Conservation (phyloP, 2,797 vertebrate genomes). For the Staurois parvus region DNA sequence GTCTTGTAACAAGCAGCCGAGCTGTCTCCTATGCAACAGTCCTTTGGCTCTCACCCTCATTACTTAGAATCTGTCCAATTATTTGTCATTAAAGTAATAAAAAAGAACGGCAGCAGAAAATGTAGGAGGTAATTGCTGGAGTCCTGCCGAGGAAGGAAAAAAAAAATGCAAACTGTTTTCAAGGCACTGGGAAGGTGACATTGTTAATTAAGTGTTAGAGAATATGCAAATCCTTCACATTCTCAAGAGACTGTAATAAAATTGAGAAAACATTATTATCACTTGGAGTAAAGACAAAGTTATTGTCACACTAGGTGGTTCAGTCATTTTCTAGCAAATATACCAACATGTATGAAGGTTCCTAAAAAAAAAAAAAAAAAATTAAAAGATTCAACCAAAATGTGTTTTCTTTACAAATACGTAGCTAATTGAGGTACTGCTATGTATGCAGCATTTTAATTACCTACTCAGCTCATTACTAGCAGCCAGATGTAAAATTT, state of each 20-base stretch:
- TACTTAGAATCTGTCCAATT: constrained; percentile 87
- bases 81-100: constrained; percentile 89
- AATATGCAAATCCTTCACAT: constrained; percentile 79
- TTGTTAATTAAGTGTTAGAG: constrained; percentile 82
- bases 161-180: constrained; percentile 79
- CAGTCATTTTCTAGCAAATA: constrained; percentile 60
- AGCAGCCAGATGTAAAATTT: constrained; percentile 40
- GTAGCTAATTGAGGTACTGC: constrained; percentile 48
- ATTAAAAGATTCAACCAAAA: constrained; percentile 31
- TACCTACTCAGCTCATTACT: constrained; percentile 47
- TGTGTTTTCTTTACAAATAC: constrained; percentile 31
- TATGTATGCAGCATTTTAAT: constrained; percentile 54
- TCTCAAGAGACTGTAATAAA: constrained; percentile 78
- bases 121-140: constrained; percentile 82
- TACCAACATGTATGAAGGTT: constrained; percentile 40
- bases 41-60: constrained; percentile 82
- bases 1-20: constrained; percentile 81
- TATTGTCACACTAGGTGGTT: constrained; percentile 66
- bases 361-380: constrained; percentile 34
- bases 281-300: constrained; percentile 69
- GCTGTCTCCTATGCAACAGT: constrained; percentile 77
- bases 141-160: constrained; percentile 68
- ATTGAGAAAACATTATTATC: constrained; percentile 78
- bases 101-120: constrained; percentile 79
- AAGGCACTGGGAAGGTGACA: constrained; percentile 80